A percentile compares a stretch with the other conserved stretches of the same genome.
These are phyloP conservation scores for Polia nebulosa DNA, from an alignment of 2,888 invertebrate genomes.

Conservation along the genomic window DNA sequence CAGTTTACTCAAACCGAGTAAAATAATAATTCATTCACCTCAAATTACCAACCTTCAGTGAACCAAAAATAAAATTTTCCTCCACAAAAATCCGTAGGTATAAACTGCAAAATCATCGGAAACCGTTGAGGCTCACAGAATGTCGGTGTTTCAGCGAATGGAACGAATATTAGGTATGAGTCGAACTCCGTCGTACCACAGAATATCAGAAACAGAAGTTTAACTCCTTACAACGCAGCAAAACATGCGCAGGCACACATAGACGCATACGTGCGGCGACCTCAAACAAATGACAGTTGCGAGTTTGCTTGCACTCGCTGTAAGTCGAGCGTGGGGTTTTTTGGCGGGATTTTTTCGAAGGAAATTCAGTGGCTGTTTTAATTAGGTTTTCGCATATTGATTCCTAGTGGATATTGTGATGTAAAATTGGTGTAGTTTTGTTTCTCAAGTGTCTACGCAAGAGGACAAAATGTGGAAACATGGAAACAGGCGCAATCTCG, in stretches of 20 bases:
- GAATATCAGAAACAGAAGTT: neutral
- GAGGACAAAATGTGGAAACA: too few species aligned
- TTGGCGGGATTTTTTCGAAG: too few species aligned
- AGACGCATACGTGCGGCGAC: too few species aligned
- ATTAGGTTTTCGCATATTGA: too few species aligned
- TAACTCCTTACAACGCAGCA: neutral
- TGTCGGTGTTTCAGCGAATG: constrained; percentile 33
- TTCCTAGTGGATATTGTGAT: too few species aligned
- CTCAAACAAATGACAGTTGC: neutral
- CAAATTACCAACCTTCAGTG: neutral
- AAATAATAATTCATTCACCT: neutral
- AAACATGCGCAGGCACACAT: neutral
- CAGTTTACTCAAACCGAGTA: neutral
- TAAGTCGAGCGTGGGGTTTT: too few species aligned
- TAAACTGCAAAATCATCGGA: constrained; percentile 56
- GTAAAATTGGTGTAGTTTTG: too few species aligned
- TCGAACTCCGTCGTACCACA: constrained; percentile 9
- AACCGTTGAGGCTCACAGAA: constrained; percentile 41
- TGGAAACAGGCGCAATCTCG: too few species aligned
- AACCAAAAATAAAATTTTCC: constrained; percentile 11
- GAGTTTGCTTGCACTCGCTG: neutral
- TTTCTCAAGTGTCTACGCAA: too few species aligned
- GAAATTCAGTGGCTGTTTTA: too few species aligned
- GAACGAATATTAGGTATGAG: constrained; percentile 45
- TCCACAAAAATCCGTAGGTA: constrained; percentile 15